Conservation (phyloP, 2,888 invertebrate genomes). For the Vannuccia rotundouncinata region DNA sequence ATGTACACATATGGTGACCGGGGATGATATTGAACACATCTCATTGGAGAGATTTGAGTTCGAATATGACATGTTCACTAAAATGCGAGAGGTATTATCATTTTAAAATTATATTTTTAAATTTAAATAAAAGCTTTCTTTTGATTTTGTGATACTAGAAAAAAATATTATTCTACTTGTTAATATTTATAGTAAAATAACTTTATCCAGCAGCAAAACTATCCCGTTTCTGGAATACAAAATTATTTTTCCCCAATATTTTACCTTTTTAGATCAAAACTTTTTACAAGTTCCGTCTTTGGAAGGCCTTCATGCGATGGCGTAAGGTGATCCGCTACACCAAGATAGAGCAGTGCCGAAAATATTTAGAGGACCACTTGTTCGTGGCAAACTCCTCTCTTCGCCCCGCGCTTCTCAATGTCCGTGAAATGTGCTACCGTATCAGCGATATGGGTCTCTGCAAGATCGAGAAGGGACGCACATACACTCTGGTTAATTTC, state of each 20-base stretch:
- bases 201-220: too few relatives aligned
- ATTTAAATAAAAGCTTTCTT: too few relatives aligned
- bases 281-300: slow-evolving; percentile 56
- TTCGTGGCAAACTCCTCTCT: slow-evolving; percentile 69
- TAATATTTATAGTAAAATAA: too few relatives aligned
- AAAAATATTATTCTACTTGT: too few relatives aligned
- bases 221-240: too few relatives aligned
- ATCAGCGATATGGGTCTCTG: slow-evolving; percentile 58
- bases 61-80: slow-evolving; percentile 62
- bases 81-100: slow-evolving; percentile 33
- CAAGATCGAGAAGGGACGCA: slow-evolving; percentile 55
- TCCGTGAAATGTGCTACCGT: slow-evolving; percentile 61
- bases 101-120: slow-evolving; percentile 8
- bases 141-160: too few relatives aligned
- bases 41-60: slow-evolving; percentile 72
- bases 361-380: slow-evolving; percentile 64
- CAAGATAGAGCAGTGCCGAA: slow-evolving; percentile 63
- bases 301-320: slow-evolving; percentile 73
- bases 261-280: slow-evolving; percentile 50
- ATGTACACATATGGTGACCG: slow-evolving; percentile 64
- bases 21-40: slow-evolving; percentile 70
- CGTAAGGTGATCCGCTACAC: slow-evolving; percentile 66
- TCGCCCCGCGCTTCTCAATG: slow-evolving; percentile 66
- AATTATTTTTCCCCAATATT: too few relatives aligned
- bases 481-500: slow-evolving; percentile 54